Base-by-base conservation (phyloP, 2,888 invertebrate genomes). In the Pyrgus malvae region DNA sequence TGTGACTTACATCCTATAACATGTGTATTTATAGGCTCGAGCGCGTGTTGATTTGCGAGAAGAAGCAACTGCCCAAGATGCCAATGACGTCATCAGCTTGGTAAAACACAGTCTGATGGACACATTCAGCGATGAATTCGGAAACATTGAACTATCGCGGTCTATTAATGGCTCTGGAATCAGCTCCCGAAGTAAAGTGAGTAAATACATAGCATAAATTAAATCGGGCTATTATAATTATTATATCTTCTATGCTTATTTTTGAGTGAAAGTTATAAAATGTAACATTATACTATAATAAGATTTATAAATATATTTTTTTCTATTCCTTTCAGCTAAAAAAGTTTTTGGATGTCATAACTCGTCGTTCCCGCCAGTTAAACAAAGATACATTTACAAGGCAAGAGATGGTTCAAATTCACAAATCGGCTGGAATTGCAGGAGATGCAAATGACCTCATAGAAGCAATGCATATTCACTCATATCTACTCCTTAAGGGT, bases 21-120 rank as follows among this genome's bases (percentile, higher is more conserved):
- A n/a, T 2, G 7, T 11, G 7, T 6, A 12, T 29, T 14, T 33
- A 14, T 33, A 96, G 94, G 98, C 98, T 11, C 91, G 98, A 74
- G 98, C 98, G 0, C 94, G 97, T 70, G 81, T 95, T 1, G 98
- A 98, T 77, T 86, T 99, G 57, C 90, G 97, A 59, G 95, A 95
- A 78, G 93, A 93, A 69, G 97, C 95, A 0, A 96, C 95, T 0
- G 92, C 89, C 54, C 78, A 92, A 50, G 98, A 99, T 83, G 98
- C 98, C 0, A 84, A 91, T 58, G 97, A 98, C 76, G 94, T 98
- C 25, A 92, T 98, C 29, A 95, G 97, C 72, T 92, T 99, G 49
- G 93, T 97, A 82, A 94, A 94, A 68, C 93, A 94, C 75, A 96
- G 95, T 75, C 91, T 97, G 71, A 89, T 94, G 23, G 96, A 97